Conservation (phyloP, 2,888 invertebrate genomes). For the Hemicrepidius hirtus region DNA sequence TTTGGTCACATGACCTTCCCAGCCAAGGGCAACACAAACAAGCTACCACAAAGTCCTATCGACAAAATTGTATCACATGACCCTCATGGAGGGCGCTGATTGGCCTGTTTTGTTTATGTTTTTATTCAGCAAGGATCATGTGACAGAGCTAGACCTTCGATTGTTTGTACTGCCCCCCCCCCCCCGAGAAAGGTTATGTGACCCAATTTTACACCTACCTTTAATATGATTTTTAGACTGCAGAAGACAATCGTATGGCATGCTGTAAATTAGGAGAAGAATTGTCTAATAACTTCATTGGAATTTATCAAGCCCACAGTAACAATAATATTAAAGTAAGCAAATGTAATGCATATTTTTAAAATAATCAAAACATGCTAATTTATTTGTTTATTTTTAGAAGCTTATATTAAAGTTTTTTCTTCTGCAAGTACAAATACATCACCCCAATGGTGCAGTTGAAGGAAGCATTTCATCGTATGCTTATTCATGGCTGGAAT, state of each 20-base stretch:
- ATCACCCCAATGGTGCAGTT: slow-evolving; percentile 72
- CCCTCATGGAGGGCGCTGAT: too few species aligned
- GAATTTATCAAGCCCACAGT: slow-evolving; percentile 60
- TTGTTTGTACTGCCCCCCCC: too few species aligned
- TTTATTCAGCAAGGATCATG: too few species aligned
- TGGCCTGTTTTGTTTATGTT: too few species aligned
- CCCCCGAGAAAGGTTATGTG: too few species aligned
- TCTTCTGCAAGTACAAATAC: slow-evolving; percentile 73
- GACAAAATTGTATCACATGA: too few species aligned
- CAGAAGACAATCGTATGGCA: slow-evolving; percentile 66
- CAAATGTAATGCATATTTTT: not conserved
- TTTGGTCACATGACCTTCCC: too few species aligned
- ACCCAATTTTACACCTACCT: too few species aligned
- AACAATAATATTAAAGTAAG: slow-evolving; percentile 59
- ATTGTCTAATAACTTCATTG: slow-evolving; percentile 59
- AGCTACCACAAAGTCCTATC: too few species aligned
- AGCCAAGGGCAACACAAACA: too few species aligned
- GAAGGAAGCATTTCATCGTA: slow-evolving; percentile 66
- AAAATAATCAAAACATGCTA: not conserved
- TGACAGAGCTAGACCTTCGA: too few species aligned
- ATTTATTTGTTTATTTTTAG: too few species aligned
- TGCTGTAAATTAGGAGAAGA: slow-evolving; percentile 70
- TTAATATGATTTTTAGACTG: slow-evolving; percentile 61
- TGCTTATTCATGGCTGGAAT: slow-evolving; percentile 69
- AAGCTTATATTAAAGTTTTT: slow-evolving; percentile 72